Evolutionary conservation across 1,140 invertebrate genomes (phyloP).

Genomic region (Fopius arisanus): DNA sequence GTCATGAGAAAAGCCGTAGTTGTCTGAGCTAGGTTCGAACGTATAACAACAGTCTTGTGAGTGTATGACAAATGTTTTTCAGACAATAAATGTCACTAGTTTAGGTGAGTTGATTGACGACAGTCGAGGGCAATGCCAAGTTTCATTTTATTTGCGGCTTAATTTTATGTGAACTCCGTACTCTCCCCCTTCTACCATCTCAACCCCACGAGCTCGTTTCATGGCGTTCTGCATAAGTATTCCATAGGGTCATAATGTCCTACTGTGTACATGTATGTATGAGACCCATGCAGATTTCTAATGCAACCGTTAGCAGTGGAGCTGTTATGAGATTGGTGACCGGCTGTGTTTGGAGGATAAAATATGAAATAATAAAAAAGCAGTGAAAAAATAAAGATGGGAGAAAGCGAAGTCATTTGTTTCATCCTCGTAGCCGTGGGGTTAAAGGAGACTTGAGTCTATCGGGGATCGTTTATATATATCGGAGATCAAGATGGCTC

Average conservation of each 20-base stretch:
- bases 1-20: neutral
- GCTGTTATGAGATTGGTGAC: constrained; percentile 13
- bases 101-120: constrained; percentile 52
- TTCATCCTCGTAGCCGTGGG: constrained; percentile 1
- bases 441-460: constrained; percentile 12
- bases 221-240: constrained; percentile 20
- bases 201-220: neutral
- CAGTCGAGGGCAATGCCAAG: constrained; percentile 11
- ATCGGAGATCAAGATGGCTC: neutral
- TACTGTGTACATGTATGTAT: neutral
- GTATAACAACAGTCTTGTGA: constrained; percentile 8
- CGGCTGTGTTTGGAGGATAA: neutral
- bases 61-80: constrained; percentile 56
- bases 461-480: constrained; percentile 8
- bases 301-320: neutral
- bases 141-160: constrained; percentile 44
- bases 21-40: neutral
- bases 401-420: constrained; percentile 12
- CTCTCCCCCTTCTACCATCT: no score
- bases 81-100: constrained; percentile 56
- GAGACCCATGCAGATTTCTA: constrained; percentile 3
- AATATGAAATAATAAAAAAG: no score
- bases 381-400: neutral
- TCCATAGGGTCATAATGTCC: neutral
- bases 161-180: constrained; percentile 48